Evolutionary conservation across 2,113 vertebrate genomes (phyloP).

Genomic region (Burhinus oedicnemus): DNA sequence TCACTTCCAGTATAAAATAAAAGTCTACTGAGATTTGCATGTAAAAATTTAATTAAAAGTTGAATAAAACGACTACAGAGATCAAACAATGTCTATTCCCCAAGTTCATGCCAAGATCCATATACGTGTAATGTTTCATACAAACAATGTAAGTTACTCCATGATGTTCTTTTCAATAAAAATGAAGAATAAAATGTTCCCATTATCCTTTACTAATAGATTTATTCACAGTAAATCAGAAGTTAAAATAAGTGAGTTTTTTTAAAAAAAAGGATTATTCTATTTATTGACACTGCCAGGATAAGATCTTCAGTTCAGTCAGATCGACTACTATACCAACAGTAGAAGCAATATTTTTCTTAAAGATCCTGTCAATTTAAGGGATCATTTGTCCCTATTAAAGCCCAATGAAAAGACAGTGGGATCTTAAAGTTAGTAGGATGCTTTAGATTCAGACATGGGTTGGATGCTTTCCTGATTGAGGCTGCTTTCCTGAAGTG

Average conservation of each 20-base stretch:
- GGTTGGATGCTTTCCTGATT: neutral
- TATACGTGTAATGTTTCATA: neutral
- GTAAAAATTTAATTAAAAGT: conserved; percentile 36
- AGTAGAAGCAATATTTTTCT: neutral
- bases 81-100: conserved; percentile 12
- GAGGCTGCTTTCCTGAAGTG: neutral
- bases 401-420: neutral
- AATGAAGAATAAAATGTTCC: neutral
- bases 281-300: neutral
- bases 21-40: neutral
- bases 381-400: neutral
- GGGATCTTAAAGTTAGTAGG: neutral
- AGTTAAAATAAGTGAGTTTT: neutral
- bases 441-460: neutral
- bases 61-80: neutral
- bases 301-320: neutral
- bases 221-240: neutral
- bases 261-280: neutral
- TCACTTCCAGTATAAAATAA: neutral
- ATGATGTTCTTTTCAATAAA: neutral
- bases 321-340: neutral
- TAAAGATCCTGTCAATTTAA: neutral
- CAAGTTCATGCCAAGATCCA: neutral
- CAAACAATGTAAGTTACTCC: neutral
- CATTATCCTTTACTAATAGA: neutral